Percentiles rank a stretch among this genome's conserved stretches.
Evolutionary conservation across 64 coral and sea anemone genomes (phyloP).

Genomic region (Montipora cactus): DNA sequence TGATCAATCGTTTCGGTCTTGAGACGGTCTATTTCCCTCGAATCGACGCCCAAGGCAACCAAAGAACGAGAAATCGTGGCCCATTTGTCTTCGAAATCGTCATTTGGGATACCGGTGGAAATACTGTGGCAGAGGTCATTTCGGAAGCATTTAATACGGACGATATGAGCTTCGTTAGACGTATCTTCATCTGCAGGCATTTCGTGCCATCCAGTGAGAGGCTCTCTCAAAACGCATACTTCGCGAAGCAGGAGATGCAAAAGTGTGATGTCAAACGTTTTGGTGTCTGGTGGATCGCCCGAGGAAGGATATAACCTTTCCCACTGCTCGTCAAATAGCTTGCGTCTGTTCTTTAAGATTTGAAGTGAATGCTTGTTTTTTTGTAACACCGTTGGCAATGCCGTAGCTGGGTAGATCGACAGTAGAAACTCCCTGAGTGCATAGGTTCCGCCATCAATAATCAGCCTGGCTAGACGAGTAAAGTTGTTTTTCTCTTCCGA

Average conservation of each 20-base stretch:
- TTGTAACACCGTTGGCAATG: neutral
- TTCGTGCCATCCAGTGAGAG: slow-evolving; percentile 42
- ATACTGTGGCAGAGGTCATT: slow-evolving; percentile 62
- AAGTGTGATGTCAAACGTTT: slow-evolving; percentile 72
- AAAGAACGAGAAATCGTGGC: neutral
- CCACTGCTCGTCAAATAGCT: slow-evolving; percentile 62
- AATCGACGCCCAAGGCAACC: slow-evolving; percentile 48
- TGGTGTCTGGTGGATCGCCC: slow-evolving; percentile 14
- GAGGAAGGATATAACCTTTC: slow-evolving; percentile 49
- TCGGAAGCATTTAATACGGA: slow-evolving; percentile 55
- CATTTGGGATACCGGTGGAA: slow-evolving; percentile 6
- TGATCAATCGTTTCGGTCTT: slow-evolving; percentile 44
- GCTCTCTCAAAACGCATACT: neutral
- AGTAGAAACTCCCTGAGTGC: slow-evolving; percentile 12
- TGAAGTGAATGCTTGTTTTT: neutral
- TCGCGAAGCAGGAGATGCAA: slow-evolving; percentile 61
- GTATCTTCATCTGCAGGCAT: slow-evolving; percentile 52
- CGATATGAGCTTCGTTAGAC: slow-evolving; percentile 62
- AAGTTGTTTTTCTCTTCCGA: slow-evolving; percentile 34
- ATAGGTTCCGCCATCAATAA: slow-evolving; percentile 54
- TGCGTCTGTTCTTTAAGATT: slow-evolving; percentile 7
- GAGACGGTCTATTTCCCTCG: slow-evolving; percentile 23
- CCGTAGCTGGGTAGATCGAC: neutral
- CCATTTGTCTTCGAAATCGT: slow-evolving; percentile 57
- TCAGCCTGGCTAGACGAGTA: slow-evolving; percentile 13